These are phyloP conservation scores for Eretmocerus hayati DNA, from an alignment of 2,888 invertebrate species.

Conservation along the genomic window DNA sequence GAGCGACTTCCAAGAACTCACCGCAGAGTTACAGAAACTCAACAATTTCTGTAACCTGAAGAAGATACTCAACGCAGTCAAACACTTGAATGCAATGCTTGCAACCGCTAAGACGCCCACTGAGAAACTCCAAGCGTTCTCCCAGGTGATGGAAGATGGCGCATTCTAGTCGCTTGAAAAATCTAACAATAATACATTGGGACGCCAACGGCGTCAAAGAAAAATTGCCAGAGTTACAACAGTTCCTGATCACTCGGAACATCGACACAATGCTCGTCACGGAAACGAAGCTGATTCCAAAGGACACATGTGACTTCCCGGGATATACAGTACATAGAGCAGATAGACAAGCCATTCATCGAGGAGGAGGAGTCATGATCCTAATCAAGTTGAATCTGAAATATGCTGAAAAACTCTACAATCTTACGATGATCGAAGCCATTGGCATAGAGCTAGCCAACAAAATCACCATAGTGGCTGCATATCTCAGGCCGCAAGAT, in stretches of 20 bases:
- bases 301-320: slow-evolving; percentile 5
- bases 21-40: not conserved
- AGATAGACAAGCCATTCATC: slow-evolving; percentile 4
- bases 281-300: slow-evolving; percentile 14
- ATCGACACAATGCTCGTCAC: slow-evolving; percentile 18
- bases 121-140: not conserved
- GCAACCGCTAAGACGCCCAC: not conserved
- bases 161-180: not conserved
- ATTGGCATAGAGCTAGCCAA: slow-evolving; percentile 5
- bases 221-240: slow-evolving; percentile 19
- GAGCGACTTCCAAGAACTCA: not conserved
- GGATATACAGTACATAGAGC: slow-evolving; percentile 15
- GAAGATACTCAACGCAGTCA: not conserved
- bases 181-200: slow-evolving; percentile 23
- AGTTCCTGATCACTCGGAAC: slow-evolving; percentile 8
- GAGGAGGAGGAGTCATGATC: slow-evolving; percentile 6
- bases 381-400: not conserved
- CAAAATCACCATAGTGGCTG: slow-evolving; percentile 1
- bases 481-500: slow-evolving; percentile 6
- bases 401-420: not conserved
- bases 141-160: not conserved
- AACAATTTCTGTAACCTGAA: not conserved
- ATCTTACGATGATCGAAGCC: not conserved
- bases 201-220: slow-evolving; percentile 25
- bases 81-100: not conserved